Evolutionary conservation across 2,797 vertebrate genomes (phyloP).

Genomic region (Melanotaenia pygmaea): DNA sequence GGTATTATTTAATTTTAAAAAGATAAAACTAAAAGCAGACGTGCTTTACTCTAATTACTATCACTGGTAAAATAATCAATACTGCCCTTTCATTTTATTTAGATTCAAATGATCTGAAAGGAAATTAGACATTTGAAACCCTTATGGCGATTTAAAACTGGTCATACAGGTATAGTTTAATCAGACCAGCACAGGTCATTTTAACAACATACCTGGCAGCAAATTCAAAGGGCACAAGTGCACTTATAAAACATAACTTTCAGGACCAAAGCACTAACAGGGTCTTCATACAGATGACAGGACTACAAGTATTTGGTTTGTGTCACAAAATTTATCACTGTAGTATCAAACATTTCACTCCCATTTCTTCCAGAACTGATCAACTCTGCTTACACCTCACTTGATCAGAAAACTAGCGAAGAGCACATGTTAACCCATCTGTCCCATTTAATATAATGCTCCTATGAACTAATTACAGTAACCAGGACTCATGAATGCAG

Average conservation of each 20-base stretch:
- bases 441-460: conserved; percentile 15
- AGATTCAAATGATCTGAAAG: too few relatives aligned
- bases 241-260: background rate
- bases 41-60: too few relatives aligned
- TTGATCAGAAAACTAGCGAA: conserved; percentile 19
- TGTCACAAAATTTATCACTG: conserved; percentile 70
- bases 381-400: conserved; percentile 24
- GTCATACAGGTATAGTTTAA: too few relatives aligned
- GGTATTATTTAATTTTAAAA: too few relatives aligned
- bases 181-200: too few relatives aligned
- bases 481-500: conserved; percentile 34
- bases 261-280: background rate
- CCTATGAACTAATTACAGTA: conserved; percentile 28
- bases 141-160: too few relatives aligned
- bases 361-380: conserved; percentile 19
- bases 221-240: background rate
- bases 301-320: conserved; percentile 32
- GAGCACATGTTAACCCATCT: background rate
- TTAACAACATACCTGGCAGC: too few relatives aligned
- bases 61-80: too few relatives aligned
- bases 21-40: too few relatives aligned
- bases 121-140: too few relatives aligned
- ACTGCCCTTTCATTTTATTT: too few relatives aligned
- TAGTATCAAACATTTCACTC: conserved; percentile 63
- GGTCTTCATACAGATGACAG: conserved; percentile 27